These are phyloP conservation scores for Encarsia formosa DNA, from an alignment of 2,888 invertebrate genomes.

Conservation along the genomic window DNA sequence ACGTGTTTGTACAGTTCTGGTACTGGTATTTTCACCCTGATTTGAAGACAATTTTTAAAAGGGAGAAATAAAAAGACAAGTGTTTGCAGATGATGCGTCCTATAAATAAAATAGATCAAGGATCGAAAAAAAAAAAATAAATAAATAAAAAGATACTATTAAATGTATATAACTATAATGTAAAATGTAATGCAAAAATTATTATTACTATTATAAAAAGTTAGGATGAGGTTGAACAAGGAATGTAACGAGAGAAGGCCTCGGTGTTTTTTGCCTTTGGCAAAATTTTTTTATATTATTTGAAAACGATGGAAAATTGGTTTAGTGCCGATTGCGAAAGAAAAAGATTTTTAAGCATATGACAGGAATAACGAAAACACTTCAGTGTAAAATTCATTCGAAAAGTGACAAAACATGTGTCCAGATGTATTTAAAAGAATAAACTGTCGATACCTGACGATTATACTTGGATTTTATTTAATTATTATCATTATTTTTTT, in stretches of 20 bases:
- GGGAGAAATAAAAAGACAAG: background rate
- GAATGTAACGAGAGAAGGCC: background rate
- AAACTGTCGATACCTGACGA: slow-evolving; percentile 36
- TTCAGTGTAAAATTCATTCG: slow-evolving; percentile 7
- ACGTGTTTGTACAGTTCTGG: background rate
- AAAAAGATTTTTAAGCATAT: background rate
- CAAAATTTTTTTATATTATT: background rate
- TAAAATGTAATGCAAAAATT: slow-evolving; percentile 43
- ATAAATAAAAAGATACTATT: slow-evolving; percentile 36
- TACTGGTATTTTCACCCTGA: background rate
- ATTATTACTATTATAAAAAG: slow-evolving; percentile 23
- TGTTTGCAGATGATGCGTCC: slow-evolving; percentile 7
- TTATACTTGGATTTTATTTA: slow-evolving; percentile 5
- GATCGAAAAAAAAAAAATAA: slow-evolving; percentile 1
- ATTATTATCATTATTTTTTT: background rate
- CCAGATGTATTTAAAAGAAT: slow-evolving; percentile 31
- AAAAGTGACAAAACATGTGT: slow-evolving; percentile 26
- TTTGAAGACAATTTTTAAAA: background rate
- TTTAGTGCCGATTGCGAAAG: background rate
- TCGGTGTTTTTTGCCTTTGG: background rate
- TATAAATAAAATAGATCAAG: slow-evolving; percentile 13
- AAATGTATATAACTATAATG: slow-evolving; percentile 41
- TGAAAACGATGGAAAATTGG: background rate
- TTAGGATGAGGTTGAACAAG: slow-evolving; percentile 3
- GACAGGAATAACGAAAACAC: background rate